Percentiles rank a stretch among this genome's conserved stretches.
Conservation (phyloP, 2,888 invertebrate genomes). For the Hylaea fasciaria region DNA sequence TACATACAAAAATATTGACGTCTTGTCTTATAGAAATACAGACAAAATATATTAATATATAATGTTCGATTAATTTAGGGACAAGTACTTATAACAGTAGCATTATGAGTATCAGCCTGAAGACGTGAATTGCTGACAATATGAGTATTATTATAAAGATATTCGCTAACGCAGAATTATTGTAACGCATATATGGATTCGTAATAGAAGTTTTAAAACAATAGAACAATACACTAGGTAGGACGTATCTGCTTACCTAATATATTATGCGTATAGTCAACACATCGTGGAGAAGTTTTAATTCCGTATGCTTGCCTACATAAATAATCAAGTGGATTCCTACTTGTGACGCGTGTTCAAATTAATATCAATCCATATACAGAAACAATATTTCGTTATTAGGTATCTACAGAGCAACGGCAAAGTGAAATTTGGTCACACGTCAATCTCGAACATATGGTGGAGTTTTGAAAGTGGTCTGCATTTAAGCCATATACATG, state of each 20-base stretch:
- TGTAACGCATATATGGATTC: conserved; percentile 4
- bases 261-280: conserved; percentile 44
- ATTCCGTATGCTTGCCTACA: neutral
- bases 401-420: conserved; percentile 22
- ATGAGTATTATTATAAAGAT: too few relatives aligned
- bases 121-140: too few relatives aligned
- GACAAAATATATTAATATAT: too few relatives aligned
- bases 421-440: conserved; percentile 74
- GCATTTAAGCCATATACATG: conserved; percentile 80
- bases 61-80: too few relatives aligned
- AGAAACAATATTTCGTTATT: conserved; percentile 24
- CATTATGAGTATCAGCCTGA: too few relatives aligned
- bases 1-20: too few relatives aligned
- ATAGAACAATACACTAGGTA: conserved; percentile 46
- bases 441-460: conserved; percentile 82
- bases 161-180: neutral
- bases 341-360: conserved; percentile 25
- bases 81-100: too few relatives aligned
- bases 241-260: conserved; percentile 46
- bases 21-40: too few relatives aligned
- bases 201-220: conserved; percentile 33
- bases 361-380: conserved; percentile 22
- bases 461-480: conserved; percentile 76
- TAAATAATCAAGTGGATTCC: conserved; percentile 5
- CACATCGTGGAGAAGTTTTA: conserved; percentile 41